phyloP scores from a whole-genome alignment of 2,797 vertebrate genomes.

The Falco naumanni region DNA sequence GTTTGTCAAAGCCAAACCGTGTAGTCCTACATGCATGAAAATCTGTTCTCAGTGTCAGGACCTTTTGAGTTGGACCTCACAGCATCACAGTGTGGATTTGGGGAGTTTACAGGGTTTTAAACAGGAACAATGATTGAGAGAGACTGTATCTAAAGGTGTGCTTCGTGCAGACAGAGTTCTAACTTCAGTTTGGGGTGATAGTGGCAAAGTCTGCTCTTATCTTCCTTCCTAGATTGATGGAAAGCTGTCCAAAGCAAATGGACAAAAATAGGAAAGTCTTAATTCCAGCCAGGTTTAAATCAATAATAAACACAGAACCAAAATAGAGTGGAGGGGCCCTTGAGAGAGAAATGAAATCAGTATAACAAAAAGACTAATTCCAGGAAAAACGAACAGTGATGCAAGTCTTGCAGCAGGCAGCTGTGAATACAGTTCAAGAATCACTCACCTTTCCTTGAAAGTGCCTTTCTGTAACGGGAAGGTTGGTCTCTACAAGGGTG shows the following conservation, averaged over 20 bases:
- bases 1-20: not conserved
- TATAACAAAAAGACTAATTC: not conserved
- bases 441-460: not conserved
- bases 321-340: conserved; percentile 20
- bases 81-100: not conserved
- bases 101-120: not conserved
- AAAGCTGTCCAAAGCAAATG: conserved; percentile 27
- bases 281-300: conserved; percentile 30
- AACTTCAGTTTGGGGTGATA: not conserved
- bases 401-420: not conserved
- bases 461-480: not conserved
- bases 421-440: not conserved
- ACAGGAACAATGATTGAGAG: not conserved
- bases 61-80: not conserved
- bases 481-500: not conserved
- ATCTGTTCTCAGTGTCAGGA: not conserved
- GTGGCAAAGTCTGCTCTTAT: not conserved
- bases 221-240: not conserved
- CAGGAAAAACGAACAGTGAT: not conserved
- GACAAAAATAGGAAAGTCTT: conserved; percentile 20
- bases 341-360: not conserved
- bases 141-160: not conserved
- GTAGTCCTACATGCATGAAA: not conserved
- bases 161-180: not conserved
- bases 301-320: not conserved